These are phyloP conservation scores for Calliopsis andreniformis DNA, from an alignment of 1,140 invertebrate genomes.

Conservation along the genomic window DNA sequence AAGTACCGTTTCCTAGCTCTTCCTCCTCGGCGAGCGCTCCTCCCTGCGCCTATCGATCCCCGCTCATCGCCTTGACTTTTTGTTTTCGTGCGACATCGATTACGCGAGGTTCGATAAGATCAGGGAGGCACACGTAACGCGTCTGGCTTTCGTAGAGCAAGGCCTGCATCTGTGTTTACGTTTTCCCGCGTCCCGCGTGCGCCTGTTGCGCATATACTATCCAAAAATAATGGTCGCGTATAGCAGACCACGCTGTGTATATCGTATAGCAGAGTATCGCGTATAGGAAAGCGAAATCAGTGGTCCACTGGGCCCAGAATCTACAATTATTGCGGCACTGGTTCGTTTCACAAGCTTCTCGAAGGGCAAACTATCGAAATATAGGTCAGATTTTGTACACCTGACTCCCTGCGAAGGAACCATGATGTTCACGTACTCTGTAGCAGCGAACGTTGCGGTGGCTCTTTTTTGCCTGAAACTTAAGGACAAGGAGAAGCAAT, in stretches of 20 bases:
- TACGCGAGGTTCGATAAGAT: constrained; percentile 27
- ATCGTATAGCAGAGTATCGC: too few relatives aligned
- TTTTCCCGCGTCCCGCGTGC: neutral
- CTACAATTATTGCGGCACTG: neutral
- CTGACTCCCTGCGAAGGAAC: neutral
- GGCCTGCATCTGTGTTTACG: constrained; percentile 40
- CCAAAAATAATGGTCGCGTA: constrained; percentile 26
- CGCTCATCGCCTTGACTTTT: neutral
- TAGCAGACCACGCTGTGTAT: too few relatives aligned
- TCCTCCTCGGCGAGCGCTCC: neutral
- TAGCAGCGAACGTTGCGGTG: neutral
- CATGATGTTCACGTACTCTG: neutral
- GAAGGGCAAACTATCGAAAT: constrained; percentile 14
- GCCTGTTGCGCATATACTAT: constrained; percentile 2
- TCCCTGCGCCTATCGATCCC: neutral
- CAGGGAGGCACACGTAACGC: constrained; percentile 10
- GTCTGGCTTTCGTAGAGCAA: constrained; percentile 42
- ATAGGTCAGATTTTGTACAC: constrained; percentile 42
- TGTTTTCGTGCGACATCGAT: constrained; percentile 20
- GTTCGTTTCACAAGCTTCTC: constrained; percentile 4
- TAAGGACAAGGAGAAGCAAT: constrained; percentile 27
- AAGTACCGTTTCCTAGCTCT: too few relatives aligned
- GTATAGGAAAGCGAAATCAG: constrained; percentile 16
- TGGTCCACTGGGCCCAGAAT: neutral
- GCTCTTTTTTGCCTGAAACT: neutral